These are phyloP conservation scores for Camponotus pennsylvanicus DNA, from an alignment of 1,140 invertebrate species.

Conservation along the genomic window DNA sequence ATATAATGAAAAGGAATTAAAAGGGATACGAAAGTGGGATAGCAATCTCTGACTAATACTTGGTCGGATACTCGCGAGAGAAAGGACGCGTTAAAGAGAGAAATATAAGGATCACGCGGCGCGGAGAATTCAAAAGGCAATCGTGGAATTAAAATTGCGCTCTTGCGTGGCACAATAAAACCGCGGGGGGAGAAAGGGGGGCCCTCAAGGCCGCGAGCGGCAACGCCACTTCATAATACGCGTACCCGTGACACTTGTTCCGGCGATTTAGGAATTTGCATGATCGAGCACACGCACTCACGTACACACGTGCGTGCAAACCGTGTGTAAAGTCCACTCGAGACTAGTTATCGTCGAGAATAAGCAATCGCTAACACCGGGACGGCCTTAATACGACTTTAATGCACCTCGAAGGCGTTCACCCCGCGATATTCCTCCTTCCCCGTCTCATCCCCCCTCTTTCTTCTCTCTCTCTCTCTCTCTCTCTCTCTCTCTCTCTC, in stretches of 20 bases:
- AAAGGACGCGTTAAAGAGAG: background rate
- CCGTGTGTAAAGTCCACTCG: slow-evolving; percentile 8
- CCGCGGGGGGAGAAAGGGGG: background rate
- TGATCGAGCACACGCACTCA: slow-evolving; percentile 49
- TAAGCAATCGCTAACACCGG: slow-evolving; percentile 65
- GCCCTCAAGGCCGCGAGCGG: slow-evolving; percentile 25
- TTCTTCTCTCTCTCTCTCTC: no score
- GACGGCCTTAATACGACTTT: slow-evolving; percentile 76
- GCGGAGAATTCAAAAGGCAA: background rate
- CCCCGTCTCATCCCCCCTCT: background rate
- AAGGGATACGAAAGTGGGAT: no score
- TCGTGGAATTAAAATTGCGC: background rate
- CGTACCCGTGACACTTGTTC: slow-evolving; percentile 69
- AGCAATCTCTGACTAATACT: no score
- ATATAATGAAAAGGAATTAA: no score
- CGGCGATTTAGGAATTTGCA: slow-evolving; percentile 72
- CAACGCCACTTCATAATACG: slow-evolving; percentile 35
- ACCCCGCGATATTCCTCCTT: slow-evolving; percentile 41
- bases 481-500: no score
- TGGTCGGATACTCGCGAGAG: background rate
- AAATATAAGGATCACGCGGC: background rate
- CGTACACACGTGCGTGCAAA: background rate
- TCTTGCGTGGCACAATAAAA: slow-evolving; percentile 42
- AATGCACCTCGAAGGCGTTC: slow-evolving; percentile 68
- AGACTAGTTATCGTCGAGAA: slow-evolving; percentile 62